These are phyloP conservation scores for Macrophya annulata DNA, from an alignment of 2,888 invertebrate genomes.

Conservation along the genomic window DNA sequence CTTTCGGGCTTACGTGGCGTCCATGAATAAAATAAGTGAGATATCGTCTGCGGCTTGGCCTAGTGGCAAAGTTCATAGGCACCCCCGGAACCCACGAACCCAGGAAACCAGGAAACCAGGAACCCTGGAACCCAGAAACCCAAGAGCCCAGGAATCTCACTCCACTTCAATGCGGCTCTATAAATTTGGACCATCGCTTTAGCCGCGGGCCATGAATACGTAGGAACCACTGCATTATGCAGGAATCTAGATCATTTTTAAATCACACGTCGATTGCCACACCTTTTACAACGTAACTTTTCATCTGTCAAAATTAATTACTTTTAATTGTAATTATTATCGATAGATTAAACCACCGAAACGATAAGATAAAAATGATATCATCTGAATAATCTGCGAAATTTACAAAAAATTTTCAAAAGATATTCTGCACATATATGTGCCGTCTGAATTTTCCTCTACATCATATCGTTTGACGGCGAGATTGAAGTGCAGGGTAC, in stretches of 20 bases:
- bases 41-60: slow-evolving; percentile 51
- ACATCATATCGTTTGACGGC: background rate
- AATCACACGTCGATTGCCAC: slow-evolving; percentile 35
- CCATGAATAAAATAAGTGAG: slow-evolving; percentile 50
- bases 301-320: background rate
- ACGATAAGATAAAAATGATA: background rate
- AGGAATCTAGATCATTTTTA: slow-evolving; percentile 18
- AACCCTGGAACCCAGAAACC: slow-evolving; percentile 24
- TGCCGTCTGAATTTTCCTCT: too few relatives aligned
- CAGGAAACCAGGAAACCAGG: slow-evolving; percentile 11
- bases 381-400: background rate
- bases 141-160: slow-evolving; percentile 26
- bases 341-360: background rate
- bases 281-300: background rate
- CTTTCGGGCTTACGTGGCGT: slow-evolving; percentile 34
- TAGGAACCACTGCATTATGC: slow-evolving; percentile 36
- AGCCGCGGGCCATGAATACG: slow-evolving; percentile 42
- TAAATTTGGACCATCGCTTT: slow-evolving; percentile 46
- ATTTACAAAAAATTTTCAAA: background rate
- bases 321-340: background rate
- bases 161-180: slow-evolving; percentile 52
- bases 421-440: background rate
- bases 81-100: slow-evolving; percentile 43
- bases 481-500: background rate
- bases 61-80: slow-evolving; percentile 48